Base-by-base conservation (phyloP, 2,888 invertebrate genomes). In the Melanotus villosus region DNA sequence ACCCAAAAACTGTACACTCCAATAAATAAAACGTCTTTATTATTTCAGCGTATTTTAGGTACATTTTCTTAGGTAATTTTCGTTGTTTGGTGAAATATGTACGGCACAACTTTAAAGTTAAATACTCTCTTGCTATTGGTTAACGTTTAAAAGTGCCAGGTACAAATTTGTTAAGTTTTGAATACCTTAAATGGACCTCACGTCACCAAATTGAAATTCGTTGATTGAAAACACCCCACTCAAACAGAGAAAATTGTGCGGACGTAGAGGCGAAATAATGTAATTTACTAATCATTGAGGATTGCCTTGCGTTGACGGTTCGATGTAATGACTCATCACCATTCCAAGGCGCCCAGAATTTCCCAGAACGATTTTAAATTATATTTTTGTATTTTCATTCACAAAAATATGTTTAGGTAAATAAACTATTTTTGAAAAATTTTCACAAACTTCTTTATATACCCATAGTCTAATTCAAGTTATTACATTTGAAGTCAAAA, bases 71-170 rank as follows among this genome's bases (percentile, higher is more conserved):
- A 45, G 68, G 69, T 73, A 71, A 75, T 79, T 81, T 80, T 77
- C 79, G 79, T 81, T 80, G 80, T 81, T 80, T 81, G 77, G 80
- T 76, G 79, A 76, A 79, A 80, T 82, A 81, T 79, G 73, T 79
- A 80, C 79, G 76, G 76, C 75, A 72, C 72, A 83, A 82, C 82
- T 83, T 83, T 80, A 76, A 84, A 83, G 82, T 83, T 78, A 80
- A 82, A 82, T 78, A 77, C 75, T 73, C 73, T 65, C 18, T 73
- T 78, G 73, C 82, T 75, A 84, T 84, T 84, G 84, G 84, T 74
- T 71, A 73, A 76, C 77, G 78, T 76, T 68, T 72, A 66, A 71
- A 78, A 76, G 68, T 78, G 79, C 77, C 81, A 81, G 79, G 79
- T 78, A 79, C 65, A 62, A 68, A 70, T 65, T 52, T 43, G 32